Base-by-base conservation (phyloP, 2,888 invertebrate species). In the Cabera pusaria region DNA sequence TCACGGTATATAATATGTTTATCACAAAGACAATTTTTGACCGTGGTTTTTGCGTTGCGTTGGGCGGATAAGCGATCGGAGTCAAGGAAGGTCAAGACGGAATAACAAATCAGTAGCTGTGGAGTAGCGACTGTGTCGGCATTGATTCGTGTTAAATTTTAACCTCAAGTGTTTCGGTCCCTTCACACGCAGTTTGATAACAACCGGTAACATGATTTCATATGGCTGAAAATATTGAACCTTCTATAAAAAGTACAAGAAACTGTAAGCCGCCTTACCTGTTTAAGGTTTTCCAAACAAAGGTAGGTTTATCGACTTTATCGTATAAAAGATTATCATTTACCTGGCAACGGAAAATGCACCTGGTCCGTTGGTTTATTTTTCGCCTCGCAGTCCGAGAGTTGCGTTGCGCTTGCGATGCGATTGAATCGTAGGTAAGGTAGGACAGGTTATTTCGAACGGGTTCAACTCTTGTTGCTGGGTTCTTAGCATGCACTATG, bases 1-100 rank as follows among this genome's bases (percentile, higher is more conserved):
- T 36, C 8, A 12, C n/a, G 26, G 7, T 23, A 12, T 16, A 5
- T 18, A 19, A 23, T 29, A 23, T 7, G 23, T 11, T n/a, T 21
- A 26, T 26, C 22, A 28, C 34, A 41, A 29, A 28, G 44, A 53
- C 52, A n/a, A n/a, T n/a, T n/a, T n/a, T n/a, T n/a, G n/a, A n/a
- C n/a, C n/a, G n/a, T n/a, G 44, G 43, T 44, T 53, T 61, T 61
- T 65, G 56, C 50, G 52, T 50, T 34, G 39, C 43, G 51, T 51
- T 47, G 51, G 50, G 59, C 61, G 64, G 66, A 70, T 72, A 67
- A 70, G 53, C 63, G 60, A 51, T 64, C 56, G 61, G 64, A 74
- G 74, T 73, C 76, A 72, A 78, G 74, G 75, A 78, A 76, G 79
- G 80, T 79, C 78, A 78, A 61, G 52, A 64, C 64, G 61, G 67